Evolutionary conservation across 2,113 vertebrate species (phyloP), one percentile per base, ranked within the genome.

Genomic region (Brachirus orientalis): DNA sequence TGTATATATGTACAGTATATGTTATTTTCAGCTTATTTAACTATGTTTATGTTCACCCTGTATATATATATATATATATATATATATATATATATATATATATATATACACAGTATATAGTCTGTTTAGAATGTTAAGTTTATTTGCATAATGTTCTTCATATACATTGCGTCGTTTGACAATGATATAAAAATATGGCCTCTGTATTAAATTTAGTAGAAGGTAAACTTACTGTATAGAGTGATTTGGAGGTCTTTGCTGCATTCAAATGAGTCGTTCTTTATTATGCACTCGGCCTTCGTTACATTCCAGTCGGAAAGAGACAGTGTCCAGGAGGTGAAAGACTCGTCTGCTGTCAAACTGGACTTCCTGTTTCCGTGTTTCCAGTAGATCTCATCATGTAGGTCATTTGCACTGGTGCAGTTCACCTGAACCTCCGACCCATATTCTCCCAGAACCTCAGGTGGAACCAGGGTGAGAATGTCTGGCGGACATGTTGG

Each of bases 221-320:
- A 81, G 36, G 48, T 1, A 18, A 8, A 90, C 91, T 91, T 75
- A 91, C 89, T 75, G 85, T 88, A 92, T 1, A 94, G 0, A 0
- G 0, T 70, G 43, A 93, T 0, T 28, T 40, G 0, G 47, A 78
- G 1, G 1, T 35, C 33, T 88, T 72, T 61, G 19, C 33, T 77
- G 73, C 83, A 22, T 0, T 36, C 6, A 61, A 4, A 0, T 2
- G 3, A 1, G 0, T 18, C 10, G 28, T 46, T 0, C 1, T 3
- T 17, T 16, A 80, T 63, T 46, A 1, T 62, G 56, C 91, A 91
- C 13, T 45, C 2, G 1, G 56, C 56, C 0, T 11, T 43, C 14
- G 2, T 20, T 1, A 44, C 5, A 14, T 84, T 16, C 82, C 81
- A 92, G 40, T 85, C 43, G 8, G 12, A 41, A 12, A 83, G 9